Percentiles rank a stretch among this genome's conserved stretches.
These are phyloP conservation scores for Mesoligia furuncula DNA, from an alignment of 2,888 invertebrate species.

Conservation along the genomic window DNA sequence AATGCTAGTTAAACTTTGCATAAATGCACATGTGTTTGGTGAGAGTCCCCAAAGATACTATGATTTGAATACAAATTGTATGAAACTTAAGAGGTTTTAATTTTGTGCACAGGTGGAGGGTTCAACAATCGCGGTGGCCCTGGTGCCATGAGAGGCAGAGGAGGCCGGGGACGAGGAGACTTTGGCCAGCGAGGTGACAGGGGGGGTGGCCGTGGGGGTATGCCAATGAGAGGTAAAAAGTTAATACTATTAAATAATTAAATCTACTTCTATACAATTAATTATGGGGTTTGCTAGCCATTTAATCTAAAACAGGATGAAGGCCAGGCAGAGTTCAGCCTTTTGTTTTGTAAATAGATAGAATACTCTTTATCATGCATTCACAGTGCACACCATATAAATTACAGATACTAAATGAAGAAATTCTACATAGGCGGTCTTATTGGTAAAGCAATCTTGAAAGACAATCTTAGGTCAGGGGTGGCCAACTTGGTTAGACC, in stretches of 20 bases:
- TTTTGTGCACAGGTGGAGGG: conserved; percentile 77
- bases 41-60: neutral
- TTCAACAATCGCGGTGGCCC: conserved; percentile 85
- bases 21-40: neutral
- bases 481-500: too few species aligned
- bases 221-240: conserved; percentile 85
- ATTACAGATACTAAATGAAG: neutral
- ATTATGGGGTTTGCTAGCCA: neutral
- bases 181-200: conserved; percentile 84
- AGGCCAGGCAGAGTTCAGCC: neutral
- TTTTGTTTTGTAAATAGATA: conserved; percentile 2
- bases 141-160: conserved; percentile 84
- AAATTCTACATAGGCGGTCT: neutral
- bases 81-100: neutral
- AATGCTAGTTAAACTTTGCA: neutral
- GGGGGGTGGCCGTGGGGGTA: conserved; percentile 83
- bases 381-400: neutral
- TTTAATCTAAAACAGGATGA: neutral
- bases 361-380: neutral
- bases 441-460: neutral
- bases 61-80: neutral
- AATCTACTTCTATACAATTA: neutral
- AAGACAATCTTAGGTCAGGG: neutral
- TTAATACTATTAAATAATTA: neutral
- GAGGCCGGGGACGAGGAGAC: conserved; percentile 85